Conservation (phyloP, 2,888 invertebrate genomes). For the Lordiphosa andalusiaca region DNA sequence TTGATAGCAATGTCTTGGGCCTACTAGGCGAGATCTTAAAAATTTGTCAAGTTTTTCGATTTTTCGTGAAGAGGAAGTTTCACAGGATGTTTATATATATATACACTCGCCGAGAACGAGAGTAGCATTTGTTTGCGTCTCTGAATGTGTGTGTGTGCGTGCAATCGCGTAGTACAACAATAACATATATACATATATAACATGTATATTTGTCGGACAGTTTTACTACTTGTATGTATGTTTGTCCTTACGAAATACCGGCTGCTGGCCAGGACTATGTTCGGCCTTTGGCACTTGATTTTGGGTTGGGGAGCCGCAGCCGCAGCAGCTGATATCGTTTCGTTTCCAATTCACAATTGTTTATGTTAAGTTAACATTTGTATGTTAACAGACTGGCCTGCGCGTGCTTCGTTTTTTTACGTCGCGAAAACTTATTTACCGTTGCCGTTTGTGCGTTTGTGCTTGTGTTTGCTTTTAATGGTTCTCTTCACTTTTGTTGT, state of each 20-base stretch:
- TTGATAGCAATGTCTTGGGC: too few relatives aligned
- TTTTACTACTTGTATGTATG: slow-evolving; percentile 24
- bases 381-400: slow-evolving; percentile 32
- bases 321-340: slow-evolving; percentile 54
- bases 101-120: slow-evolving; percentile 8
- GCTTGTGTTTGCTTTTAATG: not conserved
- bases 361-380: too few relatives aligned
- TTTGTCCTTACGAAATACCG: slow-evolving; percentile 47
- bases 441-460: not conserved
- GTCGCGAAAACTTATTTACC: slow-evolving; percentile 19
- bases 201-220: slow-evolving; percentile 13
- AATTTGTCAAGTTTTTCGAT: slow-evolving; percentile 20
- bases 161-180: slow-evolving; percentile 10
- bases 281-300: slow-evolving; percentile 15
- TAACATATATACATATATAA: slow-evolving; percentile 10
- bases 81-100: slow-evolving; percentile 41
- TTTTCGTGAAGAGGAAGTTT: slow-evolving; percentile 32
- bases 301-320: slow-evolving; percentile 24
- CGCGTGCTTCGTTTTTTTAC: slow-evolving; percentile 58
- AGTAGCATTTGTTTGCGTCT: slow-evolving; percentile 3
- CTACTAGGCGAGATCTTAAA: not conserved
- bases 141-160: slow-evolving; percentile 1
- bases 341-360: too few relatives aligned
- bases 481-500: slow-evolving; percentile 1
- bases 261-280: slow-evolving; percentile 33